These are phyloP conservation scores for Miniopterus natalensis DNA, from an alignment of 2,113 vertebrate species.

Conservation along the genomic window DNA sequence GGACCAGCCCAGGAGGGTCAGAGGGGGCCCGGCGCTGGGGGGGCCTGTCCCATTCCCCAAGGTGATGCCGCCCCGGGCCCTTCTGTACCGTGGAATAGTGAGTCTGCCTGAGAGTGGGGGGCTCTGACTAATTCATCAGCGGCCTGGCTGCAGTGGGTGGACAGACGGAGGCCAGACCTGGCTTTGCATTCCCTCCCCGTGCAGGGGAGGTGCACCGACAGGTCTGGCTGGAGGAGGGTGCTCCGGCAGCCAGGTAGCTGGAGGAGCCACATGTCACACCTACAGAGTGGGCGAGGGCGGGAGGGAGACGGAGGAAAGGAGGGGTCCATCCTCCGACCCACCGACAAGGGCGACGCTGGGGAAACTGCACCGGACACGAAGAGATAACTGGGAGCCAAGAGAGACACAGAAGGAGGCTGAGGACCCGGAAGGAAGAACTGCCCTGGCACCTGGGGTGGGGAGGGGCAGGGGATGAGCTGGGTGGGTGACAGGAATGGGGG, in stretches of 20 bases:
- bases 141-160: too few relatives aligned
- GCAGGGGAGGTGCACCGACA: background rate
- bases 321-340: too few relatives aligned
- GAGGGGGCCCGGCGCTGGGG: background rate
- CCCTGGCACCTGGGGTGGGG: background rate
- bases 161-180: background rate
- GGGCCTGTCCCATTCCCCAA: background rate
- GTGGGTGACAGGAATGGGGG: too few relatives aligned
- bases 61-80: background rate
- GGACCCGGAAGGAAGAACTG: background rate
- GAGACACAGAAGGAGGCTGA: background rate
- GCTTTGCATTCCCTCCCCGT: background rate
- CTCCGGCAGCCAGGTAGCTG: background rate
- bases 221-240: background rate
- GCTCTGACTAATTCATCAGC: background rate
- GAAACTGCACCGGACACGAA: background rate
- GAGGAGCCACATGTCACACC: background rate
- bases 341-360: background rate
- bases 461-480: background rate
- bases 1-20: background rate
- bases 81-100: background rate
- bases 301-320: background rate
- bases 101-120: background rate
- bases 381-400: background rate
- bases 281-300: background rate